Evolutionary conservation across 1,140 invertebrate genomes (phyloP), one percentile per base, ranked within the genome.

Genomic region (Neodiprion virginianus): DNA sequence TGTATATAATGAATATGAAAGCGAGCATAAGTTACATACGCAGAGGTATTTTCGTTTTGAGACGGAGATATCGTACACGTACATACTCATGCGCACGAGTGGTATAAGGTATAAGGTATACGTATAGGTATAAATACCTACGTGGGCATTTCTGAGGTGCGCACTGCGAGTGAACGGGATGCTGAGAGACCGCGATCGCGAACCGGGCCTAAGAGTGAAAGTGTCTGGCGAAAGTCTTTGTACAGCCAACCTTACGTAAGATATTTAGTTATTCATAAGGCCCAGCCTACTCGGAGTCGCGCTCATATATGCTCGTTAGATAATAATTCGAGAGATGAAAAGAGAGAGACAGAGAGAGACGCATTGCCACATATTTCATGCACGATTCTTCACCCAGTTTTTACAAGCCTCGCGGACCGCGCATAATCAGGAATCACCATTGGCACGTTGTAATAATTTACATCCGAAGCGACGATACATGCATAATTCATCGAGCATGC

Each of bases 141-240:
- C 5, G 28, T 40, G 28, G 28, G 28, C 28, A 40, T 40, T 40
- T 12, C n/a, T 17, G 53, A 14, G 53, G 5, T 12, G 53, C 67
- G 61, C 71, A 69, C 73, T 74, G 49, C 76, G 74, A 85, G 85
- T 86, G 84, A 86, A 86, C 84, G 84, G 84, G 84, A 85, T 85
- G 84, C 82, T 84, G 85, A 80, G 75, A 76, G 79, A 70, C 73
- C 76, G 78, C 75, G 75, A 11, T 53, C 73, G 79, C 49, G 73
- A 79, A 14, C 53, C 80, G 73, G 76, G 66, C 75, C 75, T 73
- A 75, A 75, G 79, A 88, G 87, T 87, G 87, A 88, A 88, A 88
- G 87, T 86, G 80, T 76, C 78, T 80, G 81, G 53, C 84, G 86
- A 87, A 88, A 88, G 86, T 87, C 85, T 84, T 82, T 81, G 82